Base-by-base conservation (phyloP, 2,888 invertebrate species). In the Poecilus cupreus region DNA sequence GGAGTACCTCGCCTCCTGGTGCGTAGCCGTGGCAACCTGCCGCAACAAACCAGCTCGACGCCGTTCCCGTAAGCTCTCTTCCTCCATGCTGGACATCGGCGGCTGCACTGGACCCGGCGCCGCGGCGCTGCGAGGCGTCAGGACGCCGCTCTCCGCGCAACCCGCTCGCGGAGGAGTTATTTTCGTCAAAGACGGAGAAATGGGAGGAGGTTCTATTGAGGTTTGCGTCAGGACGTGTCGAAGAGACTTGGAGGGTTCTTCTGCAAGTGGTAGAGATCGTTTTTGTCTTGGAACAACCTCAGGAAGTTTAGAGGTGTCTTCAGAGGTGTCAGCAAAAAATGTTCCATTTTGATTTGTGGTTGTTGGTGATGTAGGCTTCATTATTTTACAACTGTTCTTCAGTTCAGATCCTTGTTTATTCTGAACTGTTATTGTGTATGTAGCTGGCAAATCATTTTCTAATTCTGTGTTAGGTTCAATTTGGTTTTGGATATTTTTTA, bases 51-150 rank as follows among this genome's bases (percentile, higher is more conserved):
- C 32, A 5, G 26, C 26, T 1, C 32, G 60, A 0, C 16, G 16
- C n/a, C 24, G 3, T 10, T 60, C 60, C 26, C 60, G 10, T 2
- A 60, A 13, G 24, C 32, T 60, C 22, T 60, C 60, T 13, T 22
- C 60, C 11, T 60, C 60, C 60, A 60, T 60, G 18, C 60, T 60
- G 2, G 60, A 60, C 60, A 60, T 60, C n/a, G 13, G 54, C 10
- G 10, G 13, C 43, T 11, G 43, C 3, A 13, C 43, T 18, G 8
- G 0, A 51, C 16, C 8, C 18, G 51, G 18, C 5, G 18, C 4
- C 18, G 8, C 8, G 6, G 6, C 32, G 32, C 6, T 8, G 32
- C 32, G 32, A 1, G 46, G 13, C 46, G n/a, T 13, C 46, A 46
- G 13, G n/a, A 46, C 46, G n/a, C 46, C 13, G 46, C 13, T 13